Conservation (phyloP, 2,797 vertebrate species). For the Spheniscus humboldti region DNA sequence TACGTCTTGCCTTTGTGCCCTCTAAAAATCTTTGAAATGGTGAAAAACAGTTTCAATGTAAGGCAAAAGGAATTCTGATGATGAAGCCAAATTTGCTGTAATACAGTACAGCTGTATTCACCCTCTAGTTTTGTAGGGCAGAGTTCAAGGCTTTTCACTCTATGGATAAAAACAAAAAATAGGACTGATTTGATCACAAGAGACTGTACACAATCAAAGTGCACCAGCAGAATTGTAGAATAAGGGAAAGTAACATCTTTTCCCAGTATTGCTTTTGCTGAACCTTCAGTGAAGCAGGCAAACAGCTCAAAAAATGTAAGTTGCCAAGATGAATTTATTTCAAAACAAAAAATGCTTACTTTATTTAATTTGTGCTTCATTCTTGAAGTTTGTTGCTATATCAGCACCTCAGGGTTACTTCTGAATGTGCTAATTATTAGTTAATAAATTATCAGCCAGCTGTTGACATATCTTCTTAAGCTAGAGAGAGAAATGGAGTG, state of each 20-base stretch:
- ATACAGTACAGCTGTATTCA: conserved; percentile 25
- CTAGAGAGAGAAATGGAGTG: background rate
- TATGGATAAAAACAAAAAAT: background rate
- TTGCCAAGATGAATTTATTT: background rate
- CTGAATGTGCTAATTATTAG: background rate
- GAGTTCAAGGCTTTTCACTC: background rate
- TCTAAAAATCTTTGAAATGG: conserved; percentile 12
- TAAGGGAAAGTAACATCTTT: background rate
- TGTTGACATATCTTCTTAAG: background rate
- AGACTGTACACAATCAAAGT: rapidly evolving
- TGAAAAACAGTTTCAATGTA: conserved; percentile 14
- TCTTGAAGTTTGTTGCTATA: background rate
- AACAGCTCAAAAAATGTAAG: background rate
- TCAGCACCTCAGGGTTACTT: background rate
- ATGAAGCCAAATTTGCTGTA: background rate
- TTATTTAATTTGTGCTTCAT: background rate
- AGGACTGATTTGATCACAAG: background rate
- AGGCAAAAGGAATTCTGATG: conserved; percentile 37
- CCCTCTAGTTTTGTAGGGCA: background rate
- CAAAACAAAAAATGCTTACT: background rate
- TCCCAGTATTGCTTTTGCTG: background rate
- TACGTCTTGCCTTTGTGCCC: conserved; percentile 4
- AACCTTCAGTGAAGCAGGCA: background rate
- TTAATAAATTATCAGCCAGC: background rate
- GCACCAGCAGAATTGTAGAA: rapidly evolving